Base-by-base conservation (phyloP, 2,888 invertebrate genomes). In the Trachelus troglodyta region DNA sequence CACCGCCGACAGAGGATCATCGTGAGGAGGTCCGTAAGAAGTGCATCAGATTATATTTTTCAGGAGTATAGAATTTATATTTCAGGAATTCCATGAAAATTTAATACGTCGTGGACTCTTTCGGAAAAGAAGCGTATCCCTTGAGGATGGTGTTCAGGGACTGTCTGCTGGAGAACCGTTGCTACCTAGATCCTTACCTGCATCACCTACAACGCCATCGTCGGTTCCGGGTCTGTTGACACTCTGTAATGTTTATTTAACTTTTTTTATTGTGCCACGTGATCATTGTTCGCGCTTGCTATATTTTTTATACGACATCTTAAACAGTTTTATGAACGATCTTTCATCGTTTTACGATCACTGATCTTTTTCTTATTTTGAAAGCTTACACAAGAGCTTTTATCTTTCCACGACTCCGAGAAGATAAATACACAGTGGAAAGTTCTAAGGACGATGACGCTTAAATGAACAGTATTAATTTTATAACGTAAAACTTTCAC, bases 1-100 rank as follows among this genome's bases (percentile, higher is more conserved):
- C 86, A 23, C 87, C 90, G 69, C 86, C 89, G 15, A 87, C 84
- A 3, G 89, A 90, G 73, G 90, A 91, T 80, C 88, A 90, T 76
- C 88, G 87, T 68, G 91, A 91, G 76, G 91, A 91, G 88, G 91
- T 90, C 81, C 68, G 40, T 34, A 71, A 71, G 33, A 6, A 23
- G 23, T 56, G 2, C 23, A 56, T 23, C 23, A 56, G 56, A 23
- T 56, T 56, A 56, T 56, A 56, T 56, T 23, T 23, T 23, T 56
- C 23, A 23, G 56, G 9, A 23, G 23, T 56, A 23, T 56, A 56
- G 56, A 56, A 56, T 56, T 56, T 9, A 9, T 23, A 2, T 79
- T 83, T 35, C 76, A 96, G 93, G 96, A 96, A 90, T 96, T 96
- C 92, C 96, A 96, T 91, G 96, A 96, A 92, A 96, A 95, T 91